Conservation (phyloP, 2,797 vertebrate species). For the Aselliscus stoliczkanus region DNA sequence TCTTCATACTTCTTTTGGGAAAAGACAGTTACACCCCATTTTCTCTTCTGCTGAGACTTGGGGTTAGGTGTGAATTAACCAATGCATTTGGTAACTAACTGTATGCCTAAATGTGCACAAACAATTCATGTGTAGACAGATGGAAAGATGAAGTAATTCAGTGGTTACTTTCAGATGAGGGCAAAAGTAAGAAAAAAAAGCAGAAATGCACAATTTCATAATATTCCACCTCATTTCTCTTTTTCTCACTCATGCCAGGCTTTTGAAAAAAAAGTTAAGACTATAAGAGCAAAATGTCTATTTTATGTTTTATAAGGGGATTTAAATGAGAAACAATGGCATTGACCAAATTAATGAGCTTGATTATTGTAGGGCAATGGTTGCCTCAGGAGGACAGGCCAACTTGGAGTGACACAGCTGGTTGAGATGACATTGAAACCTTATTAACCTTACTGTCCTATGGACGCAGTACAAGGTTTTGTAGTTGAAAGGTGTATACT, state of each 20-base stretch:
- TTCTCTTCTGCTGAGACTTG: neutral
- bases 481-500: neutral
- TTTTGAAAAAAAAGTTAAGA: neutral
- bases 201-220: slow-evolving; percentile 7
- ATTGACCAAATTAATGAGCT: neutral
- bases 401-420: neutral
- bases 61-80: slow-evolving; percentile 10
- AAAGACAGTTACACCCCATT: neutral
- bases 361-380: neutral
- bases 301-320: neutral
- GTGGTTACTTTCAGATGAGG: neutral
- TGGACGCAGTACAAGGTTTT: neutral
- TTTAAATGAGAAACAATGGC: neutral
- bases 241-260: neutral
- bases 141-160: neutral
- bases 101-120: neutral
- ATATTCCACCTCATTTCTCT: neutral
- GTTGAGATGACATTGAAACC: neutral
- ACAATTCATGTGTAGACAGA: neutral
- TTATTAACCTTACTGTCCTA: neutral
- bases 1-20: slow-evolving; percentile 5
- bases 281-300: neutral
- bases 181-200: neutral
- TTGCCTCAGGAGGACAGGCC: neutral
- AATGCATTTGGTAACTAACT: neutral